Percentiles rank a stretch among this genome's conserved stretches.
phyloP scores from a whole-genome alignment of 2,797 vertebrate genomes.

The Protonibea diacanthus region DNA sequence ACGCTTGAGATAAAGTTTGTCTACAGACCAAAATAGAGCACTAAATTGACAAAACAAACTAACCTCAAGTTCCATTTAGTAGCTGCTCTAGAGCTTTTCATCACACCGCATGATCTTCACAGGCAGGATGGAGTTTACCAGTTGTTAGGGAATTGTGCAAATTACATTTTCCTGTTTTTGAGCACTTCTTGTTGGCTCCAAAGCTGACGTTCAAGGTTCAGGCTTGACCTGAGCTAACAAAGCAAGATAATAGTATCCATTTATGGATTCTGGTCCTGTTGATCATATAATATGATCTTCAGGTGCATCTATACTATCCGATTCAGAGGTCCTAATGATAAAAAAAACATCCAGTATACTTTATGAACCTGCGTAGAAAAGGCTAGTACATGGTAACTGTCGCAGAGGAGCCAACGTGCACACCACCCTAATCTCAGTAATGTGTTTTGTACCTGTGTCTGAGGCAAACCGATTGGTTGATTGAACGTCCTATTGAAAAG shows the following conservation, averaged over 20 bases:
- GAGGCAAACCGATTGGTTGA: background rate
- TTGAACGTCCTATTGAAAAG: background rate
- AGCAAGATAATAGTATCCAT: background rate
- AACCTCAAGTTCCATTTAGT: background rate
- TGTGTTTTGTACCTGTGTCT: background rate
- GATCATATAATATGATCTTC: background rate
- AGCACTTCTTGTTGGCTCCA: background rate
- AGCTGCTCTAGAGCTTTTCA: background rate
- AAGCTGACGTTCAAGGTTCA: background rate
- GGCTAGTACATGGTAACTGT: background rate
- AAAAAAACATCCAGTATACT: background rate
- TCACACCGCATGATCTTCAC: constrained; percentile 1
- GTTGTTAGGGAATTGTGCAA: background rate
- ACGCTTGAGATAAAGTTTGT: constrained; percentile 19
- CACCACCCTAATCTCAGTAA: background rate
- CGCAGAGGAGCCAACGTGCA: background rate
- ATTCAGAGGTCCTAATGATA: background rate
- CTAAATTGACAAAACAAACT: constrained; percentile 7
- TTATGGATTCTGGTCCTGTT: background rate
- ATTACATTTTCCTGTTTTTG: background rate
- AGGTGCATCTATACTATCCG: background rate
- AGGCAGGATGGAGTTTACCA: background rate
- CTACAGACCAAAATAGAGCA: constrained; percentile 3
- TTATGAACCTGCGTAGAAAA: background rate
- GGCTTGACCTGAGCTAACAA: background rate